Base-by-base conservation (phyloP, 2,797 vertebrate genomes). In the Clarias platycephalus region DNA sequence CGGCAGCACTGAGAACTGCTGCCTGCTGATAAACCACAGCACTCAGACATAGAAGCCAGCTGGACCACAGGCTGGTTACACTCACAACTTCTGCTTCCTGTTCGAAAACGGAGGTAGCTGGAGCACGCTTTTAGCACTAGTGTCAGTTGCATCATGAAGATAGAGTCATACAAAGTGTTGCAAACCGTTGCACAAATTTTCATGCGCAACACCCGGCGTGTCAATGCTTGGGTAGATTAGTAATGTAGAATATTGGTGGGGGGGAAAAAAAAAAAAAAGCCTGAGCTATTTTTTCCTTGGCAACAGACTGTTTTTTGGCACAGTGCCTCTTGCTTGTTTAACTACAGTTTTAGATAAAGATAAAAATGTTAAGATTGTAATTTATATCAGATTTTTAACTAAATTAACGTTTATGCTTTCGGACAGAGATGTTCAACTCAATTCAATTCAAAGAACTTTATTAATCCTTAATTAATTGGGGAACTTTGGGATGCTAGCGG, bases 1-100 rank as follows among this genome's bases (percentile, higher is more conserved):
- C 78, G 81, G 31, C 53, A 58, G 34, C 37, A 34, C 63, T 26
- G 26, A 40, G 28, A 60, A 70, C 62, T 80, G 82, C 60, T 62
- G 63, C 79, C 74, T 72, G 24, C 77, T 78, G 64, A 86, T 81
- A 84, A 83, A 64, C 67, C 75, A 68, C 37, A 62, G 58, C 63
- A 77, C 57, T 60, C 49, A 49, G 40, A 72, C 68, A 77, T 34
- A n/a, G n/a, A 37, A 78, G 84, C 64, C 79, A 77, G 63, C 64
- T 77, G 74, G 80, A 71, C 53, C 26, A 68, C 31, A 77, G 18
- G 31, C 63, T 1, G 18, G 44, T 34, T 2, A 26, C 31, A 74
- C 40, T 55, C 40, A 67, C 44, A 18, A 6, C 13, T 60, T 55
- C 24, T 53, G 40, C 16, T 66, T 66, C 62, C n/a, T 31, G 40